Evolutionary conservation across 2,888 invertebrate genomes (phyloP), one percentile per base, ranked within the genome.

Genomic region (Theristus sp.): DNA sequence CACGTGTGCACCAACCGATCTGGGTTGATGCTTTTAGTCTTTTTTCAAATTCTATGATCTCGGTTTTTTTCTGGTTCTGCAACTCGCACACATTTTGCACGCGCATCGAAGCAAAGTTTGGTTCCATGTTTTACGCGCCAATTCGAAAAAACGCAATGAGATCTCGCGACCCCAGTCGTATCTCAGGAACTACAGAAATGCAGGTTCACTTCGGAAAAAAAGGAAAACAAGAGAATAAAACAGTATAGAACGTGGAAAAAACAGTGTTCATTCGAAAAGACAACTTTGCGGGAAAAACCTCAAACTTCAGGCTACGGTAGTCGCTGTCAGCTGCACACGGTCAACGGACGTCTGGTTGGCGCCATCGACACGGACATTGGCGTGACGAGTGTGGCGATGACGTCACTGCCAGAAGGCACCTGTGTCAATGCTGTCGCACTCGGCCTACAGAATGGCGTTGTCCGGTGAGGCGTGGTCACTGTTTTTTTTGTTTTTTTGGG

Each of bases 361-460:
- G 76, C 79, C 47, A 80, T 82, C 64, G 82, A 85, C 1, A 76
- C 79, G 62, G 82, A 82, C 69, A 69, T 71, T 52, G 78, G 76
- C 59, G 84, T 89, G 66, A 82, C 82, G 59, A 83, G 85, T 64
- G 75, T 87, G 49, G 83, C 84, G 67, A 89, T 87, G 76, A 88
- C 89, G 25, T 81, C 80, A 66, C 84, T 86, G 61, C 81, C 86
- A 1, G 89, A 90, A 75, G 85, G 89, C 28, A 80, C 83, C 30
- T 84, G 85, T 61, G 84, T 89, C 46, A 91, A 91, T 79, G 83
- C 84, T 38, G 80, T 90, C 65, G 88, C 85, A 62, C 84, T 85
- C 2, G 90, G 87, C 10, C 81, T 87, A 65, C 81, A 80, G 62
- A 80, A 82, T 61, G 89, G 89, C 63, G 79, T 80, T 65, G 82